Base-by-base conservation (phyloP, 2,797 vertebrate genomes). In the Notolepis coatsorum region DNA sequence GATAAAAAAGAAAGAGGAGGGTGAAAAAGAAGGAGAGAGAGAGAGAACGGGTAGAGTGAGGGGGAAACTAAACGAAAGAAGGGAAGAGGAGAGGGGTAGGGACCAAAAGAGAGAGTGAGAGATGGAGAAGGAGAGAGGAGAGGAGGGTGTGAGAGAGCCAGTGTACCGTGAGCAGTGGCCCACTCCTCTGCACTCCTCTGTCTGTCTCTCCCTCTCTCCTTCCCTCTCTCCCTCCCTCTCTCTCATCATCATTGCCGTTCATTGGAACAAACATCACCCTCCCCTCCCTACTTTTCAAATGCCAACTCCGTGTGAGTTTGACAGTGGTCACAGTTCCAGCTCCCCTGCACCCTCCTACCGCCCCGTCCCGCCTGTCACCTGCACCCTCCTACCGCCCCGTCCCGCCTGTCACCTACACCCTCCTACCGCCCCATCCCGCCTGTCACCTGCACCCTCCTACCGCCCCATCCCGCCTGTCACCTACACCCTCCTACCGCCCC, bases 361-460 rank as follows among this genome's bases (percentile, higher is more conserved):
- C n/a, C n/a, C n/a, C 20, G 1, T 39, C 56, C 50, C 5, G 37
- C 28, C 54, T 59, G 68, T 78, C 81, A 77, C 70, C 71, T 81
- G 79, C 63, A 63, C 8, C 21, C n/a, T n/a, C n/a, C n/a, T n/a
- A n/a, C n/a, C n/a, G n/a, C n/a, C n/a, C n/a, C 20, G 1, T 39
- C 56, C 50, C 5, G 37, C 28, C 54, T 59, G 68, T 78, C 81
- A 77, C 70, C 71, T 81, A 77, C 63, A 63, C 8, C 21, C n/a
- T n/a, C n/a, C n/a, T n/a, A n/a, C n/a, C n/a, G n/a, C n/a, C n/a
- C n/a, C 20, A 1, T 39, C 56, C 50, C 5, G 37, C 28, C 54
- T 59, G 68, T 78, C 81, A 77, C 70, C 71, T 81, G 79, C 63
- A 63, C 8, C 21, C n/a, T n/a, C n/a, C n/a, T n/a, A n/a, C n/a